phyloP scores from a whole-genome alignment of 1,140 invertebrate genomes.

The Diorhabda elongata region DNA sequence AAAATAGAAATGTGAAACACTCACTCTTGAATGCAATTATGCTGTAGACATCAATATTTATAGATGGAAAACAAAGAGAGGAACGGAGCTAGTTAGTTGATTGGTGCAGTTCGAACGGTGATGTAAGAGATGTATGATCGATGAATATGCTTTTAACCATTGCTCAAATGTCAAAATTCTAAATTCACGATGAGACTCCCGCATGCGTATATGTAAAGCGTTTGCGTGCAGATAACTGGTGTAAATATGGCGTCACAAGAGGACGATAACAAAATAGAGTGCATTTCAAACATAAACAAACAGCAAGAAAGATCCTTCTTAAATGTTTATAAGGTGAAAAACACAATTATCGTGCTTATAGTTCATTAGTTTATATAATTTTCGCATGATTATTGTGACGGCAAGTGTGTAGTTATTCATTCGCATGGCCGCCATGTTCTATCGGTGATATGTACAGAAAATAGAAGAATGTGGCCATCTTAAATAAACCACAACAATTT shows the following conservation, averaged over 20 bases:
- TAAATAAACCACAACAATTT: slow-evolving; percentile 22
- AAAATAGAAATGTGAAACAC: no score
- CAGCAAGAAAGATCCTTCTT: slow-evolving; percentile 41
- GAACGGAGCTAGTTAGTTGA: no score
- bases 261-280: slow-evolving; percentile 43
- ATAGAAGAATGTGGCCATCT: slow-evolving; percentile 27
- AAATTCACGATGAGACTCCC: not conserved
- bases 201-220: slow-evolving; percentile 24
- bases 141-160: no score
- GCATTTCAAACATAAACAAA: slow-evolving; percentile 40
- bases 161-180: not conserved
- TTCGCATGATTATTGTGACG: slow-evolving; percentile 42
- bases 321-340: slow-evolving; percentile 45
- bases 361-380: slow-evolving; percentile 40
- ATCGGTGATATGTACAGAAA: slow-evolving; percentile 34
- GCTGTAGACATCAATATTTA: no score
- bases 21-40: no score
- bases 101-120: no score
- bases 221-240: slow-evolving; percentile 41
- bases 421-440: slow-evolving; percentile 45
- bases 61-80: no score
- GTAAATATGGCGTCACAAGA: slow-evolving; percentile 46
- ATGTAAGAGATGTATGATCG: no score
- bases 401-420: slow-evolving; percentile 39
- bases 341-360: slow-evolving; percentile 38